Base-by-base conservation (phyloP, 2,113 vertebrate species). In the Falcunculus frontatus region DNA sequence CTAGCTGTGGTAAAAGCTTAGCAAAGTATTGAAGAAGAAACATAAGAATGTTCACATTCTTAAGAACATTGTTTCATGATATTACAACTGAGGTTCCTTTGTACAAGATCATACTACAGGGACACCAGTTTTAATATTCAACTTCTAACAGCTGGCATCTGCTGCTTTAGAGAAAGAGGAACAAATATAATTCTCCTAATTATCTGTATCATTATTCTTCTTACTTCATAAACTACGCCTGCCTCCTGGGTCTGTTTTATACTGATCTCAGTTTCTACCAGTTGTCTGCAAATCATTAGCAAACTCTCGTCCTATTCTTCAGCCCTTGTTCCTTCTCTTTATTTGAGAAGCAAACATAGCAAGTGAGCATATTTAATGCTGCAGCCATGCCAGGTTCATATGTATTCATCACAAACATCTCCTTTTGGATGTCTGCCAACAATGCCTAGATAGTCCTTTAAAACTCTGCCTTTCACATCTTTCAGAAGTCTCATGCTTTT, bases 151-250 rank as follows among this genome's bases (percentile, higher is more conserved):
- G 67, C 72, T 94, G 92, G 85, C 63, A 86, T 94, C 87, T 96
- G 90, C 87, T 83, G 63, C 75, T 91, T 95, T 67, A 86, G 90
- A 94, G 72, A 84, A 88, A 86, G 30, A 77, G 30, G 87, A 95
- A 56, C 55, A 74, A 96, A 91, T 70, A 97, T 80, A 92, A 93
- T 95, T 80, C 82, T 94, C 27, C 63, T 94, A 91, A 95, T 95
- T 94, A 94, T 94, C 46, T 88, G 55, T 93, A 90, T 90, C 59
- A 62, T 91, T 96, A 76, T 88, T 95, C 75, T 91, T 83, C 78
- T 83, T 90, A 79, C 81, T 90, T 91, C 91, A 94, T 88, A 94
- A 94, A 90, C 39, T 94, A n/a, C 0, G 17, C 62, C 55, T 91
- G 75, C 68, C 94, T 97, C 85, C 68, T 74, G 82, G 55, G 89